Base-by-base conservation (phyloP, 2,113 vertebrate genomes). In the Ameiurus melas region DNA sequence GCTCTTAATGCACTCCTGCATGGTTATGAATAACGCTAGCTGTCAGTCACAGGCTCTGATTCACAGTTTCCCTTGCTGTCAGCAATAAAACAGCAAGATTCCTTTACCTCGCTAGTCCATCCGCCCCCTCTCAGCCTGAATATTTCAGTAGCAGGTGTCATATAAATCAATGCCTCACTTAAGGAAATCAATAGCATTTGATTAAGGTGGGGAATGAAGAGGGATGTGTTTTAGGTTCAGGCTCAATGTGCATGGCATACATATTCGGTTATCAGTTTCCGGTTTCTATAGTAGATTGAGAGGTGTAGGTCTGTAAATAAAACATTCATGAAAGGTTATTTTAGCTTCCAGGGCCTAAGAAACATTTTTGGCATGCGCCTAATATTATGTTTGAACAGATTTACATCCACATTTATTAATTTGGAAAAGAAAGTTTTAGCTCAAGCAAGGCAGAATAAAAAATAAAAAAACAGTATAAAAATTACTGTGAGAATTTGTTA, bases 161-260 rank as follows among this genome's bases (percentile, higher is more conserved):
- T 86, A 91, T 91, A 88, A 91, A 91, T 92, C 91, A 90, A 85
- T 91, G 87, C 89, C 85, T 83, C 90, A 90, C 90, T 92, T 92
- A 89, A 91, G 80, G 36, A 66, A 87, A 92, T 92, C 91, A 87
- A 92, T 91, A 91, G 89, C 36, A 36, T 87, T 90, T 92, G 91
- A 92, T 92, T 91, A 85, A 89, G 87, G 75, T 73, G 83, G 85
- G 80, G 82, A 90, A 87, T 86, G 14, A 86, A 88, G 71, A 87
- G 51, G n/a, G 36, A 71, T 90, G 81, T 64, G 30, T 86, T 87
- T 88, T 51, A 83, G 73, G 88, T 87, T 86, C 70, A 55, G 64
- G 39, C 68, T 87, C 55, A 84, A 57, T 88, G 79, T 85, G 84
- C 30, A 58, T 43, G 19, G 47, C 87, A 53, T 55, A 83, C 62